Base-by-base conservation (phyloP, 1,140 invertebrate species). In the Bombus breviceps region DNA sequence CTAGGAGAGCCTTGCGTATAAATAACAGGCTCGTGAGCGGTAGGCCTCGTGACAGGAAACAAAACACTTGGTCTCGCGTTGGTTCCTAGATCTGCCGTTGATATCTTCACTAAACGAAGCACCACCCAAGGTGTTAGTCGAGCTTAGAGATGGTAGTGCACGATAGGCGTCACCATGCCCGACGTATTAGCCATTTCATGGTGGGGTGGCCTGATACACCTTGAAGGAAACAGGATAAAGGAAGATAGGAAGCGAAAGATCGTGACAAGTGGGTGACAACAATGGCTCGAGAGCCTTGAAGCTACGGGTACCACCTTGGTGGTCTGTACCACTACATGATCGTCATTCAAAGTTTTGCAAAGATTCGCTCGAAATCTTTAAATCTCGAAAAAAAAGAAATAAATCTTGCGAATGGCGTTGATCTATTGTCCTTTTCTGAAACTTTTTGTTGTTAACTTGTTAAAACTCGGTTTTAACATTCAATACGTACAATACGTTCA, bases 71-170 rank as follows among this genome's bases (percentile, higher is more conserved):
- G 89, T 74, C 82, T 77, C 73, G 87, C 85, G 81, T 62, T 84
- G 86, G 90, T 91, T 88, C 90, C 88, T 89, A 93, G 93, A 94
- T 94, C 91, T 88, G 69, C 84, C 86, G 81, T 78, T 92, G 93
- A 94, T 94, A 94, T 94, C 92, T 92, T 91, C 88, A 92, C 92
- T 93, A 94, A 94, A 94, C 90, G 93, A 92, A 90, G 88, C 90
- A 91, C 93, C 93, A 94, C 94, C 93, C 94, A 94, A 94, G 93
- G 93, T 94, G 93, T 94, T 91, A 92, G 93, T 72, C 86, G 88
- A 83, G 75, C 85, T 85, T 85, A 88, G 93, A 88, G 93, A 94
- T 93, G 92, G 92, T 89, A 89, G 88, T 83, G 80, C 74, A 77
- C 88, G 93, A 93, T 93, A 93, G 72, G 86, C 76, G 84, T 87